Evolutionary conservation across 2,797 vertebrate species (phyloP).

Genomic region (Melanotaenia parkinsoni): DNA sequence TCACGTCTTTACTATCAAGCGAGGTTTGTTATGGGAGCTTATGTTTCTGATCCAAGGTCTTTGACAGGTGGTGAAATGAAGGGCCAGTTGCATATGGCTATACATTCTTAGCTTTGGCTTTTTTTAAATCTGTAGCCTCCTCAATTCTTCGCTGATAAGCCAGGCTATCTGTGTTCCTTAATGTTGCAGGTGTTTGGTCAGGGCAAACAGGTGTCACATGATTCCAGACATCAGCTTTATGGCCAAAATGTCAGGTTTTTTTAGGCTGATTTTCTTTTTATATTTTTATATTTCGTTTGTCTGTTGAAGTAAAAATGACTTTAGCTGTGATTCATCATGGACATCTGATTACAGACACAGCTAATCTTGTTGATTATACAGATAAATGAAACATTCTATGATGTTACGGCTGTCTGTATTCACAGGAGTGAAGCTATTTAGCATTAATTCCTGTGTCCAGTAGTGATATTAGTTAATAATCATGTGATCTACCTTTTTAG

Average conservation of each 20-base stretch:
- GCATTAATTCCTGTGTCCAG: neutral
- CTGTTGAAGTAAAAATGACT: neutral
- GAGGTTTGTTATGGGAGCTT: neutral
- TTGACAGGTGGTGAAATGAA: neutral
- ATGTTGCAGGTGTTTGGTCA: neutral
- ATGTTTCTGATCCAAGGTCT: neutral
- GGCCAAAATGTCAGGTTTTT: neutral
- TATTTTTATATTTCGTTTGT: neutral
- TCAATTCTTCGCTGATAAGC: neutral
- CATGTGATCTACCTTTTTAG: neutral
- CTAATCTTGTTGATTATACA: neutral
- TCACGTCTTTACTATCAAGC: neutral
- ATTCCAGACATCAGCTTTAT: neutral
- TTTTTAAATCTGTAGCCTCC: neutral
- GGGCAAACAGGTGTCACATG: neutral
- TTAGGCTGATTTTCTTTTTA: neutral
- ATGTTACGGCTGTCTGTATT: neutral
- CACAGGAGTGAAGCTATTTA: conserved; percentile 1
- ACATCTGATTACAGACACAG: neutral
- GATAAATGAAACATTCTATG: neutral
- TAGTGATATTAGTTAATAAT: neutral
- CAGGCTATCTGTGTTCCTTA: neutral
- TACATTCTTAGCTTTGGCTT: neutral
- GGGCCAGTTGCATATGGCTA: neutral
- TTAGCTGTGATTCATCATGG: neutral